Base-by-base conservation (phyloP, 2,888 invertebrate genomes). In the Danaus chrysippus region DNA sequence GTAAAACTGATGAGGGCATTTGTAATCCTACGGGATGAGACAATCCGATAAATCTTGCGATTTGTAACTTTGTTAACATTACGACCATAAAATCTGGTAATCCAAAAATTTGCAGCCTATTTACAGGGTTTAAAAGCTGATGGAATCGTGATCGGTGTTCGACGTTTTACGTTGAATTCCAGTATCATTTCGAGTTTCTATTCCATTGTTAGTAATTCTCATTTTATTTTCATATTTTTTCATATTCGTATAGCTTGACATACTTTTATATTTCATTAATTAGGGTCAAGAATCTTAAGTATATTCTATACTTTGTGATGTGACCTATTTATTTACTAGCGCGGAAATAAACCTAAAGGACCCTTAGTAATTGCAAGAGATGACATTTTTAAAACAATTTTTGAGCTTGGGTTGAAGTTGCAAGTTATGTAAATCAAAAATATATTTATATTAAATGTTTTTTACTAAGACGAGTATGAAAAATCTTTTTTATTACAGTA, bases 1-100 rank as follows among this genome's bases (percentile, higher is more conserved):
- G 81, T 83, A 83, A 84, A 83, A 71, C 68, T 68, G 75, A 83
- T 82, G 80, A 82, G 77, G 76, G 65, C 73, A 82, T 82, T 82
- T 71, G 81, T 81, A 82, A 76, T 81, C 83, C 73, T 73, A 70
- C 70, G 66, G 74, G 78, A 76, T 76, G 77, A 73, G 74, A 71
- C 71, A 65, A 73, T 74, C 65, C 72, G 79, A 78, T 79, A 76
- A 78, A 81, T 78, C 79, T 76, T 68, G 75, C 76, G 75, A 81
- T 78, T 77, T 77, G 72, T 74, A 72, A 79, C 78, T 78, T 74
- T 72, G 78, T 75, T 73, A 74, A 71, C 61, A 73, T 71, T 75
- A 74, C 59, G 66, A 68, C 69, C 70, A 64, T 70, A 68, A 71
- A 70, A 65, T 68, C 62, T 64, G 64, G 65, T 61, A 52, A 58